phyloP scores from a whole-genome alignment of 2,113 vertebrate genomes.

The Campylomormyrus tamandua region DNA sequence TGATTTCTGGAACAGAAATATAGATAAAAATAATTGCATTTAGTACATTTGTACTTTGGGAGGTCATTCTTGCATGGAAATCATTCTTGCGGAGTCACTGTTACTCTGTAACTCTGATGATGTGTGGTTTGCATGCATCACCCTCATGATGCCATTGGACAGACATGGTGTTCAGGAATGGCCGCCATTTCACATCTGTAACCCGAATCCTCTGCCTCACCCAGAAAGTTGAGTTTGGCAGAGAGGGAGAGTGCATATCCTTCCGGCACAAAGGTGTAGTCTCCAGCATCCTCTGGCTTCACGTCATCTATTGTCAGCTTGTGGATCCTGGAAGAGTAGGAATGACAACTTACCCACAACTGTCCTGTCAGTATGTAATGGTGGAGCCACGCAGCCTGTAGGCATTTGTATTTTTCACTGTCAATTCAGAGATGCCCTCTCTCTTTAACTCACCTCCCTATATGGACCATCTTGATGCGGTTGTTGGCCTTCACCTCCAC shows the following conservation, averaged over 20 bases:
- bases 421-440: not conserved
- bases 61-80: too few relatives aligned
- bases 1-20: constrained; percentile 69
- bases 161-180: not conserved
- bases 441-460: constrained; percentile 53
- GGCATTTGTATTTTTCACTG: not conserved
- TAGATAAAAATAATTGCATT: not conserved
- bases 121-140: not conserved
- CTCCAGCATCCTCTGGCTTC: constrained; percentile 70
- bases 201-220: constrained; percentile 45
- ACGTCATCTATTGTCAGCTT: constrained; percentile 78
- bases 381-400: not conserved
- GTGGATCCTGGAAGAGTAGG: constrained; percentile 59
- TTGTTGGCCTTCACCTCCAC: constrained; percentile 60
- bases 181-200: not conserved
- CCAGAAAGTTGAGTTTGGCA: constrained; percentile 84
- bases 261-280: constrained; percentile 81
- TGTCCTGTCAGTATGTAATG: not conserved
- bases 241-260: constrained; percentile 77
- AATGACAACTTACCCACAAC: not conserved
- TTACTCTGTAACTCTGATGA: not conserved
- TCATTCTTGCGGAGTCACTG: not conserved
- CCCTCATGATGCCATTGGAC: not conserved
- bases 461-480: constrained; percentile 59
- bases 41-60: not conserved